A percentile compares a stretch with the other conserved stretches of the same genome.
Conservation (phyloP, 2,113 vertebrate genomes). For the Corynorhinus townsendii region DNA sequence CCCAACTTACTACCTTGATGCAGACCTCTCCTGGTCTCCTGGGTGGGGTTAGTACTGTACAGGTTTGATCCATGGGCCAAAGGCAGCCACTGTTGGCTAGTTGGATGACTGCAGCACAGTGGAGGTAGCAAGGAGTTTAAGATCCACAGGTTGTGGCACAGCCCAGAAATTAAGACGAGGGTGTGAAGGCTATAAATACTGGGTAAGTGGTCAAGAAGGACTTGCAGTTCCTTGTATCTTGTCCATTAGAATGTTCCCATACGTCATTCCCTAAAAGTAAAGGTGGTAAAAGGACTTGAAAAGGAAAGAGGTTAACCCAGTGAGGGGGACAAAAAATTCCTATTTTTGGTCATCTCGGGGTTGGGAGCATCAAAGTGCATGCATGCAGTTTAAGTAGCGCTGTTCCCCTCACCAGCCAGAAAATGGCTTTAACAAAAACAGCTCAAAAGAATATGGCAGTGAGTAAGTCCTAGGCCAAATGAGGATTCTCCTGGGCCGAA, state of each 20-base stretch:
- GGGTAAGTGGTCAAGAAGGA: background rate
- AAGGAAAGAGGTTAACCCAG: background rate
- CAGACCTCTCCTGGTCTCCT: background rate
- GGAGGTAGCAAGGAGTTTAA: slow-evolving; percentile 31
- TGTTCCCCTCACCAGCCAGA: background rate
- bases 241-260: slow-evolving; percentile 3
- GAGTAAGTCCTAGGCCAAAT: background rate
- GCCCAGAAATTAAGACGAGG: slow-evolving; percentile 51
- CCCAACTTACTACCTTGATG: background rate
- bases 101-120: background rate
- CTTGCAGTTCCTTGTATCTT: background rate
- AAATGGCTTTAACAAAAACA: background rate
- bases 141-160: background rate
- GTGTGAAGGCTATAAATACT: background rate
- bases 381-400: background rate
- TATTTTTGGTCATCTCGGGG: slow-evolving; percentile 49
- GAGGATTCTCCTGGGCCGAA: background rate
- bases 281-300: background rate
- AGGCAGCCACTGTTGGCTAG: slow-evolving; percentile 17
- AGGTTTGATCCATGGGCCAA: background rate
- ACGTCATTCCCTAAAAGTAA: background rate
- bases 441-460: background rate
- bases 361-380: background rate
- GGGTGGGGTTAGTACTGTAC: background rate
- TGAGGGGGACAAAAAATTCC: background rate